Evolutionary conservation across 92 coral and sea anemone genomes (phyloP).

Genomic region (Desmophyllum pertusum): DNA sequence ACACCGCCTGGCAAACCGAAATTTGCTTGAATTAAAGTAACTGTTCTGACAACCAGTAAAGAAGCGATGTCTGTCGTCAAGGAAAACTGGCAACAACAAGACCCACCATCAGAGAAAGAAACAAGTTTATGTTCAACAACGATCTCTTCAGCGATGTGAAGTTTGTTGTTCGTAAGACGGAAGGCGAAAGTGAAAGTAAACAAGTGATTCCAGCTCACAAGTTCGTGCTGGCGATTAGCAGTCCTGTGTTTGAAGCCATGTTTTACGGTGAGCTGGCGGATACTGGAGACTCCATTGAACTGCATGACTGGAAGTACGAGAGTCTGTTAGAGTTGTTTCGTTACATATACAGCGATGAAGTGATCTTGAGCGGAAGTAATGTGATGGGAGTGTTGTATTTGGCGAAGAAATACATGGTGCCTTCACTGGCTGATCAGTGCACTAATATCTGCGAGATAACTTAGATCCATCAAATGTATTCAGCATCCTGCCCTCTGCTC

Average conservation of each 20-base stretch:
- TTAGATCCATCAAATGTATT: no score
- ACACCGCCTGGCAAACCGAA: no score
- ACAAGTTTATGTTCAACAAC: constrained; percentile 59
- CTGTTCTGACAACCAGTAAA: no score
- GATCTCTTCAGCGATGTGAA: constrained; percentile 59
- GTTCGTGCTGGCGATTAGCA: constrained; percentile 15
- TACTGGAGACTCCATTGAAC: constrained; percentile 24
- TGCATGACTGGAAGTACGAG: no score
- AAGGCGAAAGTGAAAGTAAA: neutral
- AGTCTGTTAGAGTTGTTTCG: no score
- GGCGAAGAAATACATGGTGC: constrained; percentile 65
- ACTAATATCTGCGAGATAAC: constrained; percentile 14
- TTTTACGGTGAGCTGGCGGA: constrained; percentile 52
- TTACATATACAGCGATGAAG: no score
- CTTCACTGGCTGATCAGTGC: constrained; percentile 53
- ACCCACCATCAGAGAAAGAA: constrained; percentile 61
- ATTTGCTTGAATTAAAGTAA: no score
- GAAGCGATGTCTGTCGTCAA: no score
- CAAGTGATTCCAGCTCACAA: constrained; percentile 13
- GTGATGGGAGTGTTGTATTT: constrained; percentile 48
- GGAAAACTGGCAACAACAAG: constrained; percentile 75
- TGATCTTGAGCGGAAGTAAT: constrained; percentile 30
- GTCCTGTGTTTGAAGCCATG: constrained; percentile 61
- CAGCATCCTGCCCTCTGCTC: no score
- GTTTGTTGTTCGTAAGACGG: neutral